Evolutionary conservation across 2,888 invertebrate genomes (phyloP), one percentile per base, ranked within the genome.

Genomic region (Clitarchus hookeri): DNA sequence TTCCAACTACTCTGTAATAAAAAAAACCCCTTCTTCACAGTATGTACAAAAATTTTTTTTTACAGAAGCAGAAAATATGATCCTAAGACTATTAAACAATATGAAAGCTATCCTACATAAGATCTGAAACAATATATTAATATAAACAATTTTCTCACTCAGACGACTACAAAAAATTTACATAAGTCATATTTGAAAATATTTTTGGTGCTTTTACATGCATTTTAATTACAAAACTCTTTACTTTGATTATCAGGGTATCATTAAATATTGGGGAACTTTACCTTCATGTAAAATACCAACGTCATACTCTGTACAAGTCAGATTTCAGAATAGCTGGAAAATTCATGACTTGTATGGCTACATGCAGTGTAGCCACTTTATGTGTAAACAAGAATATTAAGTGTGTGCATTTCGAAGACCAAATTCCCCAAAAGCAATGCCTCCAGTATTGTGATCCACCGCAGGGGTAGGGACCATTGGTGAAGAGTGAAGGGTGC

Each of bases 41-140:
- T 65, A 65, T 19, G 65, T 8, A 65, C 65, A 65, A n/a, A 12
- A 12, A 12, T 16, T 65, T 23, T 65, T 53, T n/a, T 4, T 65
- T 65, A n/a, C 23, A 65, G 65, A 16, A 65, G 48, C 16, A 48
- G 48, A 65, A 65, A 16, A 65, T 65, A 65, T 23, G 1, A 23
- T 23, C 65, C n/a, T 8, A 65, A 6, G 19, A 65, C 8, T 23
- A 19, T 65, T 65, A 65, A 65, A 2, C 8, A 48, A 9, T 65
- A 65, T n/a, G 65, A 65, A 65, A 65, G n/a, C 65, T 65, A 65
- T 65, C 65, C 65, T 65, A 65, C 65, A 23, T 65, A n/a, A n/a
- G n/a, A 65, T 65, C 8, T 53, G 53, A 53, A 53, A 19, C 53
- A 53, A 53, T 36, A 65, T 23, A 16, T n/a, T 65, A 65, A 65